These are phyloP conservation scores for Callaeas wilsoni DNA, from an alignment of 2,113 vertebrate genomes.

Conservation along the genomic window DNA sequence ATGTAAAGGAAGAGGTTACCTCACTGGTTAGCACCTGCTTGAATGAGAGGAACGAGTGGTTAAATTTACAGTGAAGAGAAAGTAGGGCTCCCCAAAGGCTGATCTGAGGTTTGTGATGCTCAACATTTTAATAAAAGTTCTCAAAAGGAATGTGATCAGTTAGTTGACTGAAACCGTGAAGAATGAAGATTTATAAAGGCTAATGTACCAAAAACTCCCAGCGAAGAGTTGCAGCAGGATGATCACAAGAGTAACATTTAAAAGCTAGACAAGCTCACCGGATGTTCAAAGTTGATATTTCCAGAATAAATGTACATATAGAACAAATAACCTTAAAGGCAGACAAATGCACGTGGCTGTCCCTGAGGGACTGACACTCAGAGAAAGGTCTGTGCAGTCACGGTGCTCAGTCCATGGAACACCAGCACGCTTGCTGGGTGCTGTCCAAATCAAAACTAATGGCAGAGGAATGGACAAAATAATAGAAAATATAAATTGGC, in stretches of 20 bases:
- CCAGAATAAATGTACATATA: not conserved
- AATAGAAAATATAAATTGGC: not conserved
- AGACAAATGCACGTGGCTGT: not conserved
- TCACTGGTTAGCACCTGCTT: not conserved
- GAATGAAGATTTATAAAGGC: not conserved
- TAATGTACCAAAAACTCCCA: not conserved
- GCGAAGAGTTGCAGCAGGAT: not conserved
- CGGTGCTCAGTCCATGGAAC: not conserved
- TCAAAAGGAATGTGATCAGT: not conserved
- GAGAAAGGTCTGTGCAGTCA: too few relatives aligned
- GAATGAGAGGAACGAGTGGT: not conserved
- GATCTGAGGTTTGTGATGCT: not conserved
- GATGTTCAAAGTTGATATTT: not conserved
- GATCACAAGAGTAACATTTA: not conserved
- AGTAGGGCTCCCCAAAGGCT: not conserved
- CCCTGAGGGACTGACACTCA: not conserved
- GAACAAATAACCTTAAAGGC: not conserved
- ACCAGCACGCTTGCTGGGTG: not conserved
- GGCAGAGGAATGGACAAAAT: not conserved
- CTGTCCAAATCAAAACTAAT: not conserved
- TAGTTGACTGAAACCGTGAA: not conserved
- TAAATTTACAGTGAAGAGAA: not conserved
- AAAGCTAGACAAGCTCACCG: not conserved
- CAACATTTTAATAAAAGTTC: not conserved
- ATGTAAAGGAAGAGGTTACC: not conserved